phyloP scores from a whole-genome alignment of 2,113 vertebrate genomes.

The Gymnobelideus leadbeateri region DNA sequence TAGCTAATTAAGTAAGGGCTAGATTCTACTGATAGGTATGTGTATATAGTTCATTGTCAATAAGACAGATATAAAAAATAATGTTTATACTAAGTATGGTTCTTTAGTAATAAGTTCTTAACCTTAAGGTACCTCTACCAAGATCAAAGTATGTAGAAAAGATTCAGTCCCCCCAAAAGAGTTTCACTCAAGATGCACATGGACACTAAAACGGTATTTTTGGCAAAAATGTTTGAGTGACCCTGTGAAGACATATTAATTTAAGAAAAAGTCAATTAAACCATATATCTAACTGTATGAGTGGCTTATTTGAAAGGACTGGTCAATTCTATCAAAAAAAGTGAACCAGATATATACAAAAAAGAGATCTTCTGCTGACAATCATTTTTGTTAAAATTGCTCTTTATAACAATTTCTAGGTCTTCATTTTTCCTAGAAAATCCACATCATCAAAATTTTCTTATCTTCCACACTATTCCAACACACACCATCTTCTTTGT shows the following conservation, averaged over 20 bases:
- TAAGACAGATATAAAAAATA: neutral
- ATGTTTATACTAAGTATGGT: too few species aligned
- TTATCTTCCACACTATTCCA: neutral
- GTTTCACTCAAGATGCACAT: slow-evolving; percentile 12
- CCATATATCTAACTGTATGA: neutral
- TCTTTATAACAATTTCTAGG: neutral
- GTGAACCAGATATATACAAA: too few species aligned
- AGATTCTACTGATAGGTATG: neutral
- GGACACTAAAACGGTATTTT: slow-evolving; percentile 28
- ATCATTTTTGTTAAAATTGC: neutral
- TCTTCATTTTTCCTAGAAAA: slow-evolving; percentile 15
- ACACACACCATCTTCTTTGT: slow-evolving; percentile 1
- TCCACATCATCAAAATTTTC: neutral
- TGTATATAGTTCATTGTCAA: neutral
- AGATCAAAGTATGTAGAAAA: neutral
- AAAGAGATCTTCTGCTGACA: neutral
- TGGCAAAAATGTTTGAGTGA: neutral
- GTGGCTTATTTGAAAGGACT: too few species aligned
- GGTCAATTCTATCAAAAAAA: too few species aligned
- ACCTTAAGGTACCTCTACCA: too few species aligned
- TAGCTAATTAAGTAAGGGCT: neutral
- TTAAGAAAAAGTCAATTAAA: neutral
- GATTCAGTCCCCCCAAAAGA: neutral
- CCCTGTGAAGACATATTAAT: neutral
- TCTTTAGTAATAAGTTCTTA: too few species aligned